These are phyloP conservation scores for Brassicogethes aeneus DNA, from an alignment of 2,888 invertebrate species.

Conservation along the genomic window DNA sequence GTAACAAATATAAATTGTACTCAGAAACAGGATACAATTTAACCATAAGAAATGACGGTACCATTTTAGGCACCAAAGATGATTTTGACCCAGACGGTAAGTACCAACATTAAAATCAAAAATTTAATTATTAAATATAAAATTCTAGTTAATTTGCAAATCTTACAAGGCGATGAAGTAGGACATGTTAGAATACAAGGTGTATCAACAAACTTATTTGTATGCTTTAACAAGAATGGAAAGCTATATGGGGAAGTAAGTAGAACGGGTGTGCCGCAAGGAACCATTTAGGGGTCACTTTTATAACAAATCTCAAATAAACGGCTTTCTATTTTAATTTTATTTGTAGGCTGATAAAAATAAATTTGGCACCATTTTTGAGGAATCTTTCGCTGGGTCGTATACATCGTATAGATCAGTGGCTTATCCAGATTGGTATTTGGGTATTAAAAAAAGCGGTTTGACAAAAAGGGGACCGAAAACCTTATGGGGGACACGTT, in stretches of 20 bases:
- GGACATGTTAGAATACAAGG: conserved; percentile 46
- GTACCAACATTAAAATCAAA: conserved; percentile 9
- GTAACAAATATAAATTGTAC: conserved; percentile 44
- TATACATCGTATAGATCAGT: conserved; percentile 45
- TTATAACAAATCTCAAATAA: no score
- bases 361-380: conserved; percentile 42
- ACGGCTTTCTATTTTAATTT: conserved; percentile 2
- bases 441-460: conserved; percentile 49
- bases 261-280: no score
- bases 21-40: conserved; percentile 47
- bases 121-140: background rate
- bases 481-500: no score
- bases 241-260: conserved; percentile 47
- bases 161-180: conserved; percentile 40
- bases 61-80: conserved; percentile 44
- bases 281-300: no score
- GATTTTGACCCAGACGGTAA: conserved; percentile 44
- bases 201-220: conserved; percentile 41
- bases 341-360: conserved; percentile 33
- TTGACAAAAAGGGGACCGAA: conserved; percentile 45
- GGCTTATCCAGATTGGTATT: conserved; percentile 41
- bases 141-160: conserved; percentile 42
- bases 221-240: conserved; percentile 48
- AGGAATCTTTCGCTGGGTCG: conserved; percentile 41
- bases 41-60: conserved; percentile 42